These are phyloP conservation scores for Drosophila baimaii DNA, from an alignment of 1,140 invertebrate species.

Conservation along the genomic window DNA sequence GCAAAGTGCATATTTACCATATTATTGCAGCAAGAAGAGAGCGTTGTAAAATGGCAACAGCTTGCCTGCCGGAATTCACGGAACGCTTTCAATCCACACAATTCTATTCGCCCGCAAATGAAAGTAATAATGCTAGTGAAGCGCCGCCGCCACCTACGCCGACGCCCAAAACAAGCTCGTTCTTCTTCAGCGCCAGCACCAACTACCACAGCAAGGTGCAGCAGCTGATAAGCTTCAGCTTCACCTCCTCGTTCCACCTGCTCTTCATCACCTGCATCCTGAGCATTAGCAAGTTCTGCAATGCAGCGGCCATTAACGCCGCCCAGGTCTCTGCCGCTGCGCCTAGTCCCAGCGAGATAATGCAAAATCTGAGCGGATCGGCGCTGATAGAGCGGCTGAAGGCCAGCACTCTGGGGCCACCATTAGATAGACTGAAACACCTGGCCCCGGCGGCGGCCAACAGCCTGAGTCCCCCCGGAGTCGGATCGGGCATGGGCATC, in stretches of 20 bases:
- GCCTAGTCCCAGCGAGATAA: conserved; percentile 62
- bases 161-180: conserved; percentile 46
- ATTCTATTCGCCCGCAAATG: conserved; percentile 1
- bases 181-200: conserved; percentile 69
- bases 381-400: conserved; percentile 64
- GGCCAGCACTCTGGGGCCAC: conserved; percentile 62
- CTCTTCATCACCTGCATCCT: conserved; percentile 74
- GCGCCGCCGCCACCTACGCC: conserved; percentile 6
- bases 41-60: conserved; percentile 40
- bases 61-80: conserved; percentile 23
- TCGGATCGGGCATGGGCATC: conserved; percentile 22
- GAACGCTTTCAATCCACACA: conserved; percentile 22
- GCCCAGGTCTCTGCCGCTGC: conserved; percentile 62
- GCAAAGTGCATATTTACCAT: no score
- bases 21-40: not conserved
- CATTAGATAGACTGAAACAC: conserved; percentile 57
- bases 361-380: conserved; percentile 64
- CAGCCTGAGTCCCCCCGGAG: conserved; percentile 41
- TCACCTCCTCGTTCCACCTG: conserved; percentile 73
- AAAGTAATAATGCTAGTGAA: conserved; percentile 17
- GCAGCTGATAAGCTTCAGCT: conserved; percentile 81
- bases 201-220: conserved; percentile 76
- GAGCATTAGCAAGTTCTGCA: conserved; percentile 78
- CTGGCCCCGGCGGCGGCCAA: conserved; percentile 62
- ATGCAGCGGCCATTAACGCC: conserved; percentile 68